These are phyloP conservation scores for Lasioglossum oenotherae DNA, from an alignment of 2,888 invertebrate species.

Conservation along the genomic window DNA sequence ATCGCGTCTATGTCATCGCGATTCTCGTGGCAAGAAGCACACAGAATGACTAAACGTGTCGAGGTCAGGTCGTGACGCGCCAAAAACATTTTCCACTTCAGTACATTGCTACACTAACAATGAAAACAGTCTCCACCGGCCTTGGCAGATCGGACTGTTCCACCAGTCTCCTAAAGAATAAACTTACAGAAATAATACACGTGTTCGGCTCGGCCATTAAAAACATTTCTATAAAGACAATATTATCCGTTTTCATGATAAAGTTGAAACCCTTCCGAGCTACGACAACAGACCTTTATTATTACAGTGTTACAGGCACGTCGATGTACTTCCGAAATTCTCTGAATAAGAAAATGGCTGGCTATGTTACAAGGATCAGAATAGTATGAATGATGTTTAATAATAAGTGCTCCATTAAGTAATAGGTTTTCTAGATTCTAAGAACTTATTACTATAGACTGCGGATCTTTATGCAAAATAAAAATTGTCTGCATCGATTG, in stretches of 20 bases:
- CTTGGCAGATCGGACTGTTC: not conserved
- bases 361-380: not conserved
- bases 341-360: not conserved
- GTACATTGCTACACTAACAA: slow-evolving; percentile 16
- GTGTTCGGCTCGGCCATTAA: not conserved
- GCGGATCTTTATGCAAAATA: no score
- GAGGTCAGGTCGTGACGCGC: slow-evolving; percentile 45
- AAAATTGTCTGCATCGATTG: no score
- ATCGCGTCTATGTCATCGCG: not conserved
- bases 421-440: not conserved
- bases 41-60: slow-evolving; percentile 45
- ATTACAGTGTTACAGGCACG: not conserved
- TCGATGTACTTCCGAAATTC: not conserved
- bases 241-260: not conserved
- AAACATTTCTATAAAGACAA: slow-evolving; percentile 3
- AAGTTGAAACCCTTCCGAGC: not conserved
- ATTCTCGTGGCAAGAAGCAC: slow-evolving; percentile 24
- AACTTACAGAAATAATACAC: slow-evolving; percentile 7
- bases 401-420: not conserved
- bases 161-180: not conserved
- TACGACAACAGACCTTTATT: not conserved
- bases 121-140: not conserved
- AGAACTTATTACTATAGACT: no score
- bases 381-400: not conserved
- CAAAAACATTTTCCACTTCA: slow-evolving; percentile 48